These are phyloP conservation scores for Thalassophryne amazonica DNA, from an alignment of 2,797 vertebrate species.

Conservation along the genomic window DNA sequence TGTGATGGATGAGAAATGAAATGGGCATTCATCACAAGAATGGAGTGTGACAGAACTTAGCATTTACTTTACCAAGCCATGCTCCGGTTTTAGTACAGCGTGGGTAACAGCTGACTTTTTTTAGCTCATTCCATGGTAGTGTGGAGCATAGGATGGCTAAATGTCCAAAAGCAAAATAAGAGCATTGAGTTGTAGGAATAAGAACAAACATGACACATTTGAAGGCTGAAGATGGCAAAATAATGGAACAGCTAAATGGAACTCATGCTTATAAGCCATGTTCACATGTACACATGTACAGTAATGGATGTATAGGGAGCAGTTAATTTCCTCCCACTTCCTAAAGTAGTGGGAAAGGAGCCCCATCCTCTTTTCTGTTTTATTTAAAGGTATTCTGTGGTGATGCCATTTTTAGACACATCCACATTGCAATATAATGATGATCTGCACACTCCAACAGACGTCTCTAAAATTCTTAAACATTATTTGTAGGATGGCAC, in stretches of 20 bases:
- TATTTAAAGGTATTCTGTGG: neutral
- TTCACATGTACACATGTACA: neutral
- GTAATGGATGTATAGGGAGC: neutral
- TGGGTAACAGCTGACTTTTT: neutral
- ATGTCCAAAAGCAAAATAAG: no score
- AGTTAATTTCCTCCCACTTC: neutral
- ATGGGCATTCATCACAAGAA: neutral
- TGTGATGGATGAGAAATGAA: neutral
- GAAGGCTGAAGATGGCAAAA: no score
- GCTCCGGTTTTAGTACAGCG: neutral
- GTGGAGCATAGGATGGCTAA: no score
- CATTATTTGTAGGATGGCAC: slow-evolving; percentile 26
- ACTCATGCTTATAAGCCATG: no score
- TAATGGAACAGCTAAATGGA: no score
- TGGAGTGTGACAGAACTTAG: neutral
- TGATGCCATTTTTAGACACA: neutral
- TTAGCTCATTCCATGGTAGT: no score
- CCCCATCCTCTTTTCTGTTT: neutral
- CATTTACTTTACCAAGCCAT: no score
- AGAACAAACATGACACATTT: no score
- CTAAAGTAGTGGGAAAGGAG: neutral
- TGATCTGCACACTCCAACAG: neutral
- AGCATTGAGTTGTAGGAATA: neutral
- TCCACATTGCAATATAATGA: neutral
- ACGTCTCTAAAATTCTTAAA: slow-evolving; percentile 15